phyloP scores from a whole-genome alignment of 2,888 invertebrate genomes.

The Ennomos fuscantarius region DNA sequence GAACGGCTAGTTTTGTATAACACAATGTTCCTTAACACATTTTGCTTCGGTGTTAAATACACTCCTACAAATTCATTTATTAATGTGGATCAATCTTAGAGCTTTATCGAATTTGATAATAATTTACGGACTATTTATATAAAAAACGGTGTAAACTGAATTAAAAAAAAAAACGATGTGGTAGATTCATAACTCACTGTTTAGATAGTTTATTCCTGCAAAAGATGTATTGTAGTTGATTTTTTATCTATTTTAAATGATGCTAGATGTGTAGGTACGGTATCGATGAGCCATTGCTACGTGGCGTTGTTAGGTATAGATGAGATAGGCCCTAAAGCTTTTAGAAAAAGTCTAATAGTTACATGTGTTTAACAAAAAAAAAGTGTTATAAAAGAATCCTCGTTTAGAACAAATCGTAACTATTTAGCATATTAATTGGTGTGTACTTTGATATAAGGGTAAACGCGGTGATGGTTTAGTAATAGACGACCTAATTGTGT shows the following conservation, averaged over 20 bases:
- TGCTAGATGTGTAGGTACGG: slow-evolving; percentile 73
- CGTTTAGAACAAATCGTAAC: slow-evolving; percentile 68
- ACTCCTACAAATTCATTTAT: slow-evolving; percentile 63
- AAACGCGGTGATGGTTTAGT: slow-evolving; percentile 44
- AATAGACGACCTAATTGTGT: slow-evolving; percentile 18
- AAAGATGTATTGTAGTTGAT: slow-evolving; percentile 66
- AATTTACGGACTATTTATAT: slow-evolving; percentile 82
- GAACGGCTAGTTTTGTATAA: slow-evolving; percentile 28
- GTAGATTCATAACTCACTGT: slow-evolving; percentile 68
- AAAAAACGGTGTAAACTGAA: slow-evolving; percentile 49
- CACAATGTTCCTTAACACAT: slow-evolving; percentile 48
- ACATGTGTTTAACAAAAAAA: slow-evolving; percentile 60
- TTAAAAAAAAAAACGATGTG: slow-evolving; percentile 50
- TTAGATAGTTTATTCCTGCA: slow-evolving; percentile 73
- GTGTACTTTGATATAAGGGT: slow-evolving; percentile 56
- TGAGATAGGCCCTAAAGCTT: slow-evolving; percentile 71
- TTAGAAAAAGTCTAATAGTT: slow-evolving; percentile 73
- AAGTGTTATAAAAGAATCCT: slow-evolving; percentile 61
- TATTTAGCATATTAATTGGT: slow-evolving; percentile 68
- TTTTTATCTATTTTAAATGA: slow-evolving; percentile 79
- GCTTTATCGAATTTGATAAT: slow-evolving; percentile 86
- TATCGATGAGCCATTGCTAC: slow-evolving; percentile 56
- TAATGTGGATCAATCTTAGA: slow-evolving; percentile 84
- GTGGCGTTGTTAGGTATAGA: slow-evolving; percentile 62
- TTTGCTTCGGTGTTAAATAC: slow-evolving; percentile 49